Percentiles rank a stretch among this genome's conserved stretches.
Conservation (phyloP, 2,888 invertebrate species). For the Cantharis flavilabris region DNA sequence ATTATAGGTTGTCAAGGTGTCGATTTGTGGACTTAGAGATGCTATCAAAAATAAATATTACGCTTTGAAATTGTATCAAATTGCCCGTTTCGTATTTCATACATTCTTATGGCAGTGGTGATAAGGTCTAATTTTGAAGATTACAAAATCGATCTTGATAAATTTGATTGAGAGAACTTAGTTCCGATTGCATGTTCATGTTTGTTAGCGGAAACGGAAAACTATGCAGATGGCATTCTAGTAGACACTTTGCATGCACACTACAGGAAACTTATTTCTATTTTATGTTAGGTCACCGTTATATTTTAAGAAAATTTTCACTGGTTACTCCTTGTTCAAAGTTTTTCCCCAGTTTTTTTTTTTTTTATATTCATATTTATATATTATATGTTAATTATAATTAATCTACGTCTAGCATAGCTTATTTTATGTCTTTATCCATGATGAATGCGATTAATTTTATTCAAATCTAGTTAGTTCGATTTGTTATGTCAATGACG, state of each 20-base stretch:
- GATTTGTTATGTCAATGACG: constrained; percentile 2
- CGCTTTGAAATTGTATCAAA: constrained; percentile 51
- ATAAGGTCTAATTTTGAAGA: constrained; percentile 46
- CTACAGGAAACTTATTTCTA: constrained; percentile 48
- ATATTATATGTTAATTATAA: background rate
- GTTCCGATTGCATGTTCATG: constrained; percentile 56
- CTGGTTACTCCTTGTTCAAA: background rate
- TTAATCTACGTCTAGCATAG: constrained; percentile 5
- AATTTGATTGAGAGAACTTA: constrained; percentile 56
- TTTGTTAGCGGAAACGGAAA: constrained; percentile 54
- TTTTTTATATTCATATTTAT: background rate
- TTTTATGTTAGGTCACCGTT: constrained; percentile 33
- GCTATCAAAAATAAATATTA: constrained; percentile 58
- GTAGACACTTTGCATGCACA: constrained; percentile 54
- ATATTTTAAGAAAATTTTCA: constrained; percentile 15
- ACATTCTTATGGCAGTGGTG: constrained; percentile 38
- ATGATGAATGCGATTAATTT: constrained; percentile 11
- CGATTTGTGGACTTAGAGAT: constrained; percentile 57
- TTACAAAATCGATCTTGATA: constrained; percentile 52
- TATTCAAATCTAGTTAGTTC: constrained; percentile 2
- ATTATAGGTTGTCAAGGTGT: constrained; percentile 58
- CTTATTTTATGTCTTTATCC: constrained; percentile 7
- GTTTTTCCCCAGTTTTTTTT: background rate
- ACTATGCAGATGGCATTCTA: constrained; percentile 57
- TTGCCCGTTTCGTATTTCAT: constrained; percentile 42